phyloP scores from a whole-genome alignment of 2,113 vertebrate genomes.

The Myiozetetes cayanensis region DNA sequence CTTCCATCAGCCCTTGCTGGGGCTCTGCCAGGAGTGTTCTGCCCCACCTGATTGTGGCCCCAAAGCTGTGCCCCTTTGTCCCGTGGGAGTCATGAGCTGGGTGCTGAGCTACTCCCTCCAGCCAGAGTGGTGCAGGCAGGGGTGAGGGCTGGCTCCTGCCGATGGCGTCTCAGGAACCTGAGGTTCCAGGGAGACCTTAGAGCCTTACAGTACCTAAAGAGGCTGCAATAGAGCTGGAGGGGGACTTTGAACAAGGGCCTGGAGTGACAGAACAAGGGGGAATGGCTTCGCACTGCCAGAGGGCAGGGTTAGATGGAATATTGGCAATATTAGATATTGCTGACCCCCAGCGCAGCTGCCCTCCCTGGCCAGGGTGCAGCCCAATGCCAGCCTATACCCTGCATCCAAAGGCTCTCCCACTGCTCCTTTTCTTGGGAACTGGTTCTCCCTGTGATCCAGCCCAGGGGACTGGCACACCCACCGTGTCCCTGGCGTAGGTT shows the following conservation, averaged over 20 bases:
- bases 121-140: rapidly evolving
- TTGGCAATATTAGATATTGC: neutral
- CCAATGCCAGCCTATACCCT: neutral
- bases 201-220: neutral
- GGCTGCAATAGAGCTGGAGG: neutral
- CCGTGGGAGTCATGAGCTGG: neutral
- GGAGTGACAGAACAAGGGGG: neutral
- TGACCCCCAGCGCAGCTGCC: neutral
- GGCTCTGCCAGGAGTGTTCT: neutral
- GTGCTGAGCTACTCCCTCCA: neutral
- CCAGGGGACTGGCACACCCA: neutral
- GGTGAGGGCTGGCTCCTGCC: neutral
- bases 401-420: neutral
- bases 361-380: neutral
- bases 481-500: neutral
- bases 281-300: neutral
- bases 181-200: neutral
- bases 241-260: neutral
- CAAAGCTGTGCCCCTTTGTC: neutral
- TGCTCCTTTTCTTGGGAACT: neutral
- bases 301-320: neutral
- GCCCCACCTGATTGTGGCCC: neutral
- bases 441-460: neutral
- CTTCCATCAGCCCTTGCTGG: neutral
- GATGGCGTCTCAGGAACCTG: neutral